Evolutionary conservation across 2,888 invertebrate species (phyloP), one percentile per base, ranked within the genome.

Genomic region (Drosophila recens): DNA sequence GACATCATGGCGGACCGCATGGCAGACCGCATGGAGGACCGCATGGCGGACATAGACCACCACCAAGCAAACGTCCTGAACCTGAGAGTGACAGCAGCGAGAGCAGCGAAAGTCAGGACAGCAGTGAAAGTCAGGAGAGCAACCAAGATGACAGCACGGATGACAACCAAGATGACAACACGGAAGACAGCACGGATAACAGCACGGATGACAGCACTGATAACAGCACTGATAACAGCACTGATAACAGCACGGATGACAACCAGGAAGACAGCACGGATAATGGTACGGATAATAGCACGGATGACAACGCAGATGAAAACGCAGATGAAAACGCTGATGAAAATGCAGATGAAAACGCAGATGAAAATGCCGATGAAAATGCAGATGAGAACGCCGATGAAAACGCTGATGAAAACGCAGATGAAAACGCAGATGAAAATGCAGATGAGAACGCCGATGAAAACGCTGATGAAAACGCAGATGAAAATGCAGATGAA

Each of bases 41-140:
- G 0, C 27, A 27, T 27, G 27, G 27, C 6, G 27, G 27, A 27
- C 27, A 27, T 27, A 27, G 27, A 27, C 27, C 27, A 27, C 64
- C 61, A 13, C 53, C 65, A n/a, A 17, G 17, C 33, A 43, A 40
- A 53, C 30, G 40, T 30, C 53, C 40, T 11, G 15, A 15, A 9
- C 11, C 54, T 33, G 48, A 49, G 15, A 30, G 33, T 20, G 33
- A 48, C 8, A 48, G 43, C 20, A 43, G 43, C 2, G 43, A 20
- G 11, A 43, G 43, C 11, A 43, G 43, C 15, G 40, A 40, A 15
- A 27, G 27, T 27, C 27, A 27, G 27, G 27, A 27, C 27, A 27
- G 27, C 27, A 27, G 27, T 27, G 27, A 5, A 27, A 30, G 30
- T 8, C 30, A 30, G 10, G 40, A 40, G 2, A 40, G 40, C 4